Conservation (phyloP, 2,888 invertebrate species). For the Megalurothrips usitatus region DNA sequence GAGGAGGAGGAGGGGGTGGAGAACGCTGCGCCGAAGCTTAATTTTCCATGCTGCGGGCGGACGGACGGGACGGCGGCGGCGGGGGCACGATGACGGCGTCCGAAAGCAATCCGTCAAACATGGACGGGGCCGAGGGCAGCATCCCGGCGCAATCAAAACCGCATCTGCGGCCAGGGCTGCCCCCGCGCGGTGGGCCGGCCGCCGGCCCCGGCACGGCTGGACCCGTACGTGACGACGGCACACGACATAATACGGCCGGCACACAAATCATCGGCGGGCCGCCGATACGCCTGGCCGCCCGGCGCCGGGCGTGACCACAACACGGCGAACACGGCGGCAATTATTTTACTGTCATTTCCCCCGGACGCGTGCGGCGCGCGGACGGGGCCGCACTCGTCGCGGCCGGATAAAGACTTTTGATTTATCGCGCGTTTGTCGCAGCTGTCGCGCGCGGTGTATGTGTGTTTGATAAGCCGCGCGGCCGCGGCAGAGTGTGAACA, state of each 20-base stretch:
- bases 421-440: too few relatives aligned
- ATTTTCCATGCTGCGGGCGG: too few relatives aligned
- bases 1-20: too few relatives aligned
- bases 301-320: not conserved
- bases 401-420: too few relatives aligned
- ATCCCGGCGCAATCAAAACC: slow-evolving; percentile 18
- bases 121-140: not conserved
- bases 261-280: not conserved
- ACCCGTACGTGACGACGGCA: not conserved
- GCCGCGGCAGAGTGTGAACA: too few relatives aligned
- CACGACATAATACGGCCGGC: not conserved
- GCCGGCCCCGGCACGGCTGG: not conserved
- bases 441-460: too few relatives aligned
- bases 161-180: not conserved
- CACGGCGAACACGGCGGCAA: not conserved
- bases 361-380: too few relatives aligned
- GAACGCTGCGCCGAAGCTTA: too few relatives aligned
- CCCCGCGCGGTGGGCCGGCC: not conserved
- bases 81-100: not conserved
- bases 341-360: too few relatives aligned
- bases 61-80: not conserved
- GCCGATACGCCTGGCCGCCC: not conserved
- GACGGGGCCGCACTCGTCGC: too few relatives aligned
- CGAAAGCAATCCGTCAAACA: slow-evolving; percentile 20
- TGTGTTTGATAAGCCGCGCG: too few relatives aligned